Percentiles rank a stretch among this genome's conserved stretches.
These are phyloP conservation scores for Diachasma alloeum DNA, from an alignment of 1,140 invertebrate genomes.

Conservation along the genomic window DNA sequence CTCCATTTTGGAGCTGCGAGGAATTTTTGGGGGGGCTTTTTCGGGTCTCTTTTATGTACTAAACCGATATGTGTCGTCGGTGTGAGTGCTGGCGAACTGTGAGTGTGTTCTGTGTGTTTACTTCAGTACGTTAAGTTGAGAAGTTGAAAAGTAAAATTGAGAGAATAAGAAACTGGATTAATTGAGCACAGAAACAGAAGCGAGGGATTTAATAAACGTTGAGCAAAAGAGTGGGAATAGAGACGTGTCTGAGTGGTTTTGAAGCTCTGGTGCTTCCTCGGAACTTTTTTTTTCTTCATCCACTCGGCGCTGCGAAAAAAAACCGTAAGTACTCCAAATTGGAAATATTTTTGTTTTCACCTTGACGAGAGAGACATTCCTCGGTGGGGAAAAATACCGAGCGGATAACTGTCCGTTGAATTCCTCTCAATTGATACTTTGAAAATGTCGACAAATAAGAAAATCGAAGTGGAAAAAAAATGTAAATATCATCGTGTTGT, in stretches of 20 bases:
- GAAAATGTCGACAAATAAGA: neutral
- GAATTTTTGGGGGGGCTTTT: neutral
- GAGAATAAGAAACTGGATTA: neutral
- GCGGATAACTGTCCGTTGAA: no score
- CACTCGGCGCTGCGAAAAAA: neutral
- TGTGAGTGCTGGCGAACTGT: slow-evolving; percentile 8
- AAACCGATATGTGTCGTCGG: neutral
- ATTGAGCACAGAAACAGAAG: neutral
- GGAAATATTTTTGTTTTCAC: neutral
- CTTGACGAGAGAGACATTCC: no score
- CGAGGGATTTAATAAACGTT: neutral
- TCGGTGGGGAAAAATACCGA: neutral
- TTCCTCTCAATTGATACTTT: no score
- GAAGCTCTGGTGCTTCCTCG: neutral
- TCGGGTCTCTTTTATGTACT: neutral
- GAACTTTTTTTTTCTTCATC: neutral
- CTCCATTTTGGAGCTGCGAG: neutral
- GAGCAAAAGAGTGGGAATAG: neutral
- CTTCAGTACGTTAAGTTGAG: neutral
- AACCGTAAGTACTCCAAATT: neutral
- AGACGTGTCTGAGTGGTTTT: neutral
- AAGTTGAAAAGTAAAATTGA: neutral
- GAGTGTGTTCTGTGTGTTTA: slow-evolving; percentile 15
- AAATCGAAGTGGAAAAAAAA: neutral
- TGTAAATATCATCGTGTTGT: slow-evolving; percentile 4